A percentile compares a stretch with the other conserved stretches of the same genome.
Evolutionary conservation across 1,140 invertebrate genomes (phyloP).

Genomic region (Phortica variegata): DNA sequence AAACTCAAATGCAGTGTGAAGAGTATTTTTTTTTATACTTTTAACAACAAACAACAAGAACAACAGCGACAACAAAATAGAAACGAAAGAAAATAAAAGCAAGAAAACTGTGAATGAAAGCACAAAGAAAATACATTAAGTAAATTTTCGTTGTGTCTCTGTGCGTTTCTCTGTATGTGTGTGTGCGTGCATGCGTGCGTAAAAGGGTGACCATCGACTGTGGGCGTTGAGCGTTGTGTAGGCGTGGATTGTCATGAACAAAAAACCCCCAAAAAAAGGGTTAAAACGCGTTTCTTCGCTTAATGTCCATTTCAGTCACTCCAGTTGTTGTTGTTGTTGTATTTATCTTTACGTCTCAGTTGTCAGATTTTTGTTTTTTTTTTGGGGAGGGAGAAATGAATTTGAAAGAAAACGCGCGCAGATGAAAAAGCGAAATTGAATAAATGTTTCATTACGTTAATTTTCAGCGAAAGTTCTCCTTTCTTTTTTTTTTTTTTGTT

Average conservation of each 20-base stretch:
- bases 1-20: no score
- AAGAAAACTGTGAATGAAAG: background rate
- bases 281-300: background rate
- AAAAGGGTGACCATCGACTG: no score
- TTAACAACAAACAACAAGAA: no score
- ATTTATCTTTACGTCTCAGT: slow-evolving; percentile 30
- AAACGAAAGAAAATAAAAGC: no score
- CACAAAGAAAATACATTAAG: slow-evolving; percentile 6
- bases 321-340: slow-evolving; percentile 1
- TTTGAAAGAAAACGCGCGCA: slow-evolving; percentile 11
- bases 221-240: background rate
- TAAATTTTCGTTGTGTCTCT: slow-evolving; percentile 5
- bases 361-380: slow-evolving; percentile 15
- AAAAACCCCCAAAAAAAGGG: slow-evolving; percentile 25
- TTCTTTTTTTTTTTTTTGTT: slow-evolving; percentile 30
- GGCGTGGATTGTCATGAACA: slow-evolving; percentile 14
- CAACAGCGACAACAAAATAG: no score
- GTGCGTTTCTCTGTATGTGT: background rate
- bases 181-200: no score
- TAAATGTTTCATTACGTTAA: slow-evolving; percentile 42
- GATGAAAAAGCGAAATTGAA: slow-evolving; percentile 26
- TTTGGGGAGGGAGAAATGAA: background rate
- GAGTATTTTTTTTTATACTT: no score
- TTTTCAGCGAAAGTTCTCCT: slow-evolving; percentile 45
- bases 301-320: slow-evolving; percentile 13